Conservation (phyloP, 1,140 invertebrate species). For the Reticulitermes speratus region DNA sequence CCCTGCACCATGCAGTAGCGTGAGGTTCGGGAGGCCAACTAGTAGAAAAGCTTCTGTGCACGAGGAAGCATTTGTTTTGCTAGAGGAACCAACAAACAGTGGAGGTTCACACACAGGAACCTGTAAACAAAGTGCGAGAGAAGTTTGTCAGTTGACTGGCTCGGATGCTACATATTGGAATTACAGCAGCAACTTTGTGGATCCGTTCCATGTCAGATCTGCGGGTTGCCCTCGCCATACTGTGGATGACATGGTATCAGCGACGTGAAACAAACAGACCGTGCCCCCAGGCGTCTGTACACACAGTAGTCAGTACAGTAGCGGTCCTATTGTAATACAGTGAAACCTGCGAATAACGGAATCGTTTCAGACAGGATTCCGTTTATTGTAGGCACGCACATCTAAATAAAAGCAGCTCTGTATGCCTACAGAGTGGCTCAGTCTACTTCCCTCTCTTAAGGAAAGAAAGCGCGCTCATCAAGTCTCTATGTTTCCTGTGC, state of each 20-base stretch:
- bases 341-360: no score
- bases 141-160: neutral
- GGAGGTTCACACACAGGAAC: neutral
- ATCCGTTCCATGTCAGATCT: neutral
- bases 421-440: no score
- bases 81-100: neutral
- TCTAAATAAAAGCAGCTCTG: no score
- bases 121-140: neutral
- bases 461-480: no score
- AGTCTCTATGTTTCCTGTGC: no score
- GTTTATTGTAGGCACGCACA: no score
- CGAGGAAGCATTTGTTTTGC: neutral
- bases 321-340: no score
- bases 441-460: no score
- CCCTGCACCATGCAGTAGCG: no score
- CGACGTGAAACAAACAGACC: neutral
- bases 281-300: neutral
- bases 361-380: no score
- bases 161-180: neutral
- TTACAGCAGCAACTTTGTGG: conserved; percentile 1
- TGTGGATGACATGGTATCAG: neutral
- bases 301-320: no score
- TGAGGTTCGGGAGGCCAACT: neutral
- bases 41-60: neutral
- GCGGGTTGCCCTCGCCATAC: neutral